Conservation (phyloP, 2,113 vertebrate species). For the Meles meles region DNA sequence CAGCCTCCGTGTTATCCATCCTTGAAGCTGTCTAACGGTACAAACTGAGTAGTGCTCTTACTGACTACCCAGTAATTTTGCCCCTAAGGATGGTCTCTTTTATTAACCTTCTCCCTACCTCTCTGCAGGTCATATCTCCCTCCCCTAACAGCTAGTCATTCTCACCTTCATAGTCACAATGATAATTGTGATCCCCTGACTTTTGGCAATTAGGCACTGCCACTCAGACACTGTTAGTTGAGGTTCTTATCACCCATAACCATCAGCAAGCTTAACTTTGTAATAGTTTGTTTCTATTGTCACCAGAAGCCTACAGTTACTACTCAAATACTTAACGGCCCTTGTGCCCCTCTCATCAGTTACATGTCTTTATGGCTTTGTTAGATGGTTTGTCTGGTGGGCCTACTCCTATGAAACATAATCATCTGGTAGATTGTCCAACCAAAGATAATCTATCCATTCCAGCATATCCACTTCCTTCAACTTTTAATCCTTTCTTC, state of each 20-base stretch:
- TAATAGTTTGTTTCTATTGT: not conserved
- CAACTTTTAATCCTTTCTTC: not conserved
- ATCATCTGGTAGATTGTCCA: not conserved
- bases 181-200: not conserved
- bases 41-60: not conserved
- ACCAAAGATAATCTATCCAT: not conserved
- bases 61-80: not conserved
- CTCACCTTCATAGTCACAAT: not conserved
- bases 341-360: not conserved
- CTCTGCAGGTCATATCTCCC: not conserved
- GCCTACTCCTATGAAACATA: not conserved
- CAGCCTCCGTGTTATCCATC: not conserved
- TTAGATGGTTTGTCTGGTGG: not conserved
- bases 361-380: not conserved
- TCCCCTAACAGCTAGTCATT: not conserved
- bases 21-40: not conserved
- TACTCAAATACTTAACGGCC: not conserved
- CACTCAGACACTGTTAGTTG: not conserved
- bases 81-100: not conserved
- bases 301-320: not conserved
- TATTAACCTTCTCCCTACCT: not conserved
- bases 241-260: not conserved
- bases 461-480: not conserved
- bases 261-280: not conserved
- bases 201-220: not conserved